Conservation (phyloP, 2,797 vertebrate species). For the Miichthys miiuy region DNA sequence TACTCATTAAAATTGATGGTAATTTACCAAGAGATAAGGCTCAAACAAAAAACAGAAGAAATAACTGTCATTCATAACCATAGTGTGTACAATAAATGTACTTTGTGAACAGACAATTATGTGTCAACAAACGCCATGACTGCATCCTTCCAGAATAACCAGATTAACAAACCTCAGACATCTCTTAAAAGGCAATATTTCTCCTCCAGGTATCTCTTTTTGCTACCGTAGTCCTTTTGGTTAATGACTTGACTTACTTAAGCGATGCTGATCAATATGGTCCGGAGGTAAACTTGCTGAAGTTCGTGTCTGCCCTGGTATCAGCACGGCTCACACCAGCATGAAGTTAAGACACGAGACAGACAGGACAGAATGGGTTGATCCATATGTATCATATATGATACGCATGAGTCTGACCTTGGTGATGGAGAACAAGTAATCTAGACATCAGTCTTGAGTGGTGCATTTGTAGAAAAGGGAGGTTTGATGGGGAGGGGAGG, state of each 20-base stretch:
- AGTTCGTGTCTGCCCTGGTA: conserved; percentile 56
- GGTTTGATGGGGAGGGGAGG: neutral
- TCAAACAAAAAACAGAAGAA: conserved; percentile 12
- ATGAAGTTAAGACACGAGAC: conserved; percentile 35
- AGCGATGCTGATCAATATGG: conserved; percentile 68
- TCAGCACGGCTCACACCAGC: conserved; percentile 41
- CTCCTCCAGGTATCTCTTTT: conserved; percentile 61
- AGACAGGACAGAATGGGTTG: conserved; percentile 34
- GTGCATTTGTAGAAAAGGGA: conserved; percentile 10
- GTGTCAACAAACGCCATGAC: conserved; percentile 13
- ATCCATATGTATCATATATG: conserved; percentile 47
- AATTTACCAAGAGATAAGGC: conserved; percentile 10
- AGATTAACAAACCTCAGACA: conserved; percentile 60
- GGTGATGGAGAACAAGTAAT: conserved; percentile 28
- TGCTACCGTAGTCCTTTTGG: conserved; percentile 65
- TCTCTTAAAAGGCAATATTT: conserved; percentile 42
- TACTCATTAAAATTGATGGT: conserved; percentile 18
- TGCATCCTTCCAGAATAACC: conserved; percentile 44
- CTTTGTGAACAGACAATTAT: neutral
- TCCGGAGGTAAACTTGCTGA: conserved; percentile 75
- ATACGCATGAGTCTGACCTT: conserved; percentile 53
- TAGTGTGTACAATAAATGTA: neutral
- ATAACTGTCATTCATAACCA: neutral
- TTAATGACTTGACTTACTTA: conserved; percentile 78
- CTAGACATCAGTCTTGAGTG: conserved; percentile 11